These are phyloP conservation scores for Tyria jacobaeae DNA, from an alignment of 2,888 invertebrate genomes.

Conservation along the genomic window DNA sequence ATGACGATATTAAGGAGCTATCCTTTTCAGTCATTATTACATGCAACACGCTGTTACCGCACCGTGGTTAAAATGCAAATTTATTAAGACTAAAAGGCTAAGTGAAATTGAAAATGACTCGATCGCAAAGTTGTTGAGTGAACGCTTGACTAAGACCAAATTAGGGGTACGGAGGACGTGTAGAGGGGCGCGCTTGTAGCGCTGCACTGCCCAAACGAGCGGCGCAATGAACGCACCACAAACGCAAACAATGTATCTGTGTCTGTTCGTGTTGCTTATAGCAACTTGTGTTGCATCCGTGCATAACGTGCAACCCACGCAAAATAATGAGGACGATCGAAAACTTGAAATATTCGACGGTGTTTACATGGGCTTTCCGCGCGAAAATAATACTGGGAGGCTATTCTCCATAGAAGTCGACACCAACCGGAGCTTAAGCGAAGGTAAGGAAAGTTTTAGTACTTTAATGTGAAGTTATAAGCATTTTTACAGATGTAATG, in stretches of 20 bases:
- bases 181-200: constrained; percentile 52
- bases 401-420: constrained; percentile 73
- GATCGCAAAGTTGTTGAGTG: constrained; percentile 22
- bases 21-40: neutral
- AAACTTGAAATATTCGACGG: constrained; percentile 73
- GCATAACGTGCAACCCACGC: constrained; percentile 34
- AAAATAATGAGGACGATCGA: constrained; percentile 46
- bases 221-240: constrained; percentile 72
- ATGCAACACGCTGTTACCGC: neutral
- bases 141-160: constrained; percentile 34
- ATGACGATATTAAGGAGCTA: neutral
- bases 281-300: constrained; percentile 49
- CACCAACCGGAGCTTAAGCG: constrained; percentile 54
- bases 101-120: constrained; percentile 40
- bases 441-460: constrained; percentile 59
- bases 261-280: constrained; percentile 49
- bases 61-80: constrained; percentile 14
- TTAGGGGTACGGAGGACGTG: constrained; percentile 44
- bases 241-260: constrained; percentile 44
- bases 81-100: constrained; percentile 25
- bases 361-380: constrained; percentile 69
- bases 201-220: constrained; percentile 60
- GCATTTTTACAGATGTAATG: too few species aligned
- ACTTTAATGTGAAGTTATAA: neutral
- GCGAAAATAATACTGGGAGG: constrained; percentile 58